phyloP scores from a whole-genome alignment of 2,113 vertebrate species.

The Ahaetulla prasina region DNA sequence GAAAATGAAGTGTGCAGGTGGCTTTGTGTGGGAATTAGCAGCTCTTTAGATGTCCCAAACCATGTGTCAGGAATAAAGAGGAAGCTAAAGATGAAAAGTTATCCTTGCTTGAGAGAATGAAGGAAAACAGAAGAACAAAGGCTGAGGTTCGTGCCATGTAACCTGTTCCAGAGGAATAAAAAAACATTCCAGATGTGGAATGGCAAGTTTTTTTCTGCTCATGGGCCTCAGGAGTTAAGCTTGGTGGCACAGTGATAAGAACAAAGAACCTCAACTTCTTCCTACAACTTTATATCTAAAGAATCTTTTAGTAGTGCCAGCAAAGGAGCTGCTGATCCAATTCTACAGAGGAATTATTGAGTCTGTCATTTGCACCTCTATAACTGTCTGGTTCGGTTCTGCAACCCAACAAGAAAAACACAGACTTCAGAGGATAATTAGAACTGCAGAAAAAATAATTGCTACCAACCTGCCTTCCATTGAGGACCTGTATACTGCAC shows the following conservation, averaged over 20 bases:
- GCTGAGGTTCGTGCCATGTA: background rate
- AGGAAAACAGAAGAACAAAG: background rate
- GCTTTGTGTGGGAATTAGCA: background rate
- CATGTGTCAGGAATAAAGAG: background rate
- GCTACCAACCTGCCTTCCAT: too few relatives aligned
- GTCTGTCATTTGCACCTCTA: too few relatives aligned
- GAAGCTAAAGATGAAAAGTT: background rate
- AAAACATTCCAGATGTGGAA: background rate
- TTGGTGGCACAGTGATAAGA: background rate
- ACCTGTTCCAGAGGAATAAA: background rate
- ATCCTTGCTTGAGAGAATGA: background rate
- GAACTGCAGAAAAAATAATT: too few relatives aligned
- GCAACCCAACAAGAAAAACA: too few relatives aligned
- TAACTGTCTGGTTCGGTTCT: too few relatives aligned
- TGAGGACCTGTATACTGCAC: too few relatives aligned
- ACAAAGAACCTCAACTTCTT: background rate
- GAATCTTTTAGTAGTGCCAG: background rate
- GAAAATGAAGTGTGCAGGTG: background rate
- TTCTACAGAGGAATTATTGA: too few relatives aligned
- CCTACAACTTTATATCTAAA: background rate
- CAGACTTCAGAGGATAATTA: too few relatives aligned
- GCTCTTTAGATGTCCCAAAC: background rate
- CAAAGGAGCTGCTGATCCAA: too few relatives aligned
- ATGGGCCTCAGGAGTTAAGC: background rate
- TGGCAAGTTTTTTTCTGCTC: background rate